Percentiles rank a stretch among this genome's conserved stretches.
These are phyloP conservation scores for Acleris sparsana DNA, from an alignment of 2,888 invertebrate species.

Conservation along the genomic window DNA sequence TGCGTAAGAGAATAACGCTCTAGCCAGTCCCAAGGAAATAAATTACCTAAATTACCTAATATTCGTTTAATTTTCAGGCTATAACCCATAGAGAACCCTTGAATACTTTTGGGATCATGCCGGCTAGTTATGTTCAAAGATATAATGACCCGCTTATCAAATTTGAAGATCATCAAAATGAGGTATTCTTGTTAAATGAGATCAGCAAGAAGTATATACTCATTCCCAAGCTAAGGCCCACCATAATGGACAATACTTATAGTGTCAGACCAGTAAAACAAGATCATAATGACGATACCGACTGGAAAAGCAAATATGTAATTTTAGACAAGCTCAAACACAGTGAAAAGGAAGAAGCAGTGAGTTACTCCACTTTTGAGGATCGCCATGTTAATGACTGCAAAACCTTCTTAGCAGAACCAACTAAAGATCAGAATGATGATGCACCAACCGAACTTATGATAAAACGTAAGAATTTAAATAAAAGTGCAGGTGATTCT, in stretches of 20 bases:
- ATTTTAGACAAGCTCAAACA: constrained; percentile 68
- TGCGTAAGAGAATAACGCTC: no score
- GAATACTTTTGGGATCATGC: constrained; percentile 3
- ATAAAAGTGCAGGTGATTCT: constrained; percentile 36
- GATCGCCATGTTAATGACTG: constrained; percentile 10
- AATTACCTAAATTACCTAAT: not conserved
- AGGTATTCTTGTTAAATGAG: constrained; percentile 59
- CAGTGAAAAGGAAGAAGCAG: constrained; percentile 52
- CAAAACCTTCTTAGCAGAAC: constrained; percentile 8
- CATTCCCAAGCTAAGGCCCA: constrained; percentile 61
- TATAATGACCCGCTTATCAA: constrained; percentile 32
- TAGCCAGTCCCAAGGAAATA: not conserved
- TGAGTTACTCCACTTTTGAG: constrained; percentile 11
- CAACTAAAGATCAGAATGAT: constrained; percentile 2
- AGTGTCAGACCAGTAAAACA: constrained; percentile 38
- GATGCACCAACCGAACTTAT: constrained; percentile 4
- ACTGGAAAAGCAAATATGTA: constrained; percentile 77
- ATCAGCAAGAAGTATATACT: constrained; percentile 73
- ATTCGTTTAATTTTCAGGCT: constrained; percentile 14
- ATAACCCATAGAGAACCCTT: constrained; percentile 17
- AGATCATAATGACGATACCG: constrained; percentile 48
- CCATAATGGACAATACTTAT: constrained; percentile 42
- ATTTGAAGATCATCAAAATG: constrained; percentile 45
- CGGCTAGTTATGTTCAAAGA: constrained; percentile 4
- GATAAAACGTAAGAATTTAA: constrained; percentile 4